Evolutionary conservation across 1,140 invertebrate genomes (phyloP).

Genomic region (Drosophila virilis): DNA sequence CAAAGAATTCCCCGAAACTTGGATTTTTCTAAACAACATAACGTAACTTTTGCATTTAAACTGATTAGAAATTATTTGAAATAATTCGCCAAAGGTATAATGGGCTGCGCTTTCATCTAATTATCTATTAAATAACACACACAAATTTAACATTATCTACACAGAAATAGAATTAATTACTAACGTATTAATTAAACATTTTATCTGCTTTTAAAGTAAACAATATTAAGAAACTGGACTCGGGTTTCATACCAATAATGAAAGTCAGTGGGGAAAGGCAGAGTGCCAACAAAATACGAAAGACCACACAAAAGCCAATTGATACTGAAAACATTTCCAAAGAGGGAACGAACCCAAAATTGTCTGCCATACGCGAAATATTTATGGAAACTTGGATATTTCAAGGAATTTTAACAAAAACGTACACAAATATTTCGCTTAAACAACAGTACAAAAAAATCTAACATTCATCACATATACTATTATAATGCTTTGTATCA

Average conservation of each 20-base stretch:
- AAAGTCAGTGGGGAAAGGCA: conserved; percentile 50
- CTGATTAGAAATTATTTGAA: neutral
- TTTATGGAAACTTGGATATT: conserved; percentile 68
- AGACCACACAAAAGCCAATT: conserved; percentile 30
- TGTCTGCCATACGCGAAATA: conserved; percentile 48
- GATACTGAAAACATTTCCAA: conserved; percentile 11
- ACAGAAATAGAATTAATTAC: neutral
- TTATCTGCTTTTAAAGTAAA: conserved; percentile 46
- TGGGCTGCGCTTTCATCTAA: neutral
- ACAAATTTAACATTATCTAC: neutral
- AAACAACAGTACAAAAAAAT: conserved; percentile 5
- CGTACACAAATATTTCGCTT: conserved; percentile 21
- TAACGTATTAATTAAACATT: conserved; percentile 25
- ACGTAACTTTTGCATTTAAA: conserved; percentile 26
- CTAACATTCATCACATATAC: conserved; percentile 8
- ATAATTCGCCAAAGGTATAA: neutral
- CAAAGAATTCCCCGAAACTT: conserved; percentile 58
- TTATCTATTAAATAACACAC: neutral
- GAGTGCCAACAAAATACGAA: conserved; percentile 36
- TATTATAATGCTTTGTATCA: neutral
- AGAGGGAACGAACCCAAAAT: conserved; percentile 12
- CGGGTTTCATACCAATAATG: conserved; percentile 51
- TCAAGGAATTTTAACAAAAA: conserved; percentile 33
- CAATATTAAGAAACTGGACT: conserved; percentile 31
- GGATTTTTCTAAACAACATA: conserved; percentile 43